Evolutionary conservation across 2,888 invertebrate species (phyloP).

Genomic region (Neoscelio sp.): DNA sequence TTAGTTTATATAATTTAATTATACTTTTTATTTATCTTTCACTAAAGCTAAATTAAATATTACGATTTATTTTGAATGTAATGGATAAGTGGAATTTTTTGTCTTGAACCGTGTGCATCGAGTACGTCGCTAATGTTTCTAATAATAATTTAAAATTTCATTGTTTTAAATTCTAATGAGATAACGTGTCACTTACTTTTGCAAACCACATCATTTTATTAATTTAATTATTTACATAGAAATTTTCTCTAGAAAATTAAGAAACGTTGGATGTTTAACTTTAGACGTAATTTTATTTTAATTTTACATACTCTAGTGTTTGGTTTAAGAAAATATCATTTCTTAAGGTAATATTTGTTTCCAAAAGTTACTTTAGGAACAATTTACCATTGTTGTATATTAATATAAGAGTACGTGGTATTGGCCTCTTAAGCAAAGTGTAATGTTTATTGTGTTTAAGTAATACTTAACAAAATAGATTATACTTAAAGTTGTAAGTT

Average conservation of each 20-base stretch:
- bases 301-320: too few relatives aligned
- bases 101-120: not conserved
- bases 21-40: too few relatives aligned
- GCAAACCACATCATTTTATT: slow-evolving; percentile 9
- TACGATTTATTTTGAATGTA: not conserved
- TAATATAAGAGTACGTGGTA: too few relatives aligned
- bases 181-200: slow-evolving; percentile 18
- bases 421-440: too few relatives aligned
- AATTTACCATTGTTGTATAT: too few relatives aligned
- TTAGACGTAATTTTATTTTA: not conserved
- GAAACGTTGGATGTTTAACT: not conserved
- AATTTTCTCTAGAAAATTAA: slow-evolving; percentile 1
- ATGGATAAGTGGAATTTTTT: slow-evolving; percentile 27
- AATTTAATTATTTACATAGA: not conserved
- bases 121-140: not conserved
- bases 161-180: not conserved
- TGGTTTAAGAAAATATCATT: too few relatives aligned
- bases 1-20: slow-evolving; percentile 28
- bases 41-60: slow-evolving; percentile 20
- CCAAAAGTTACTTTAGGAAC: too few relatives aligned
- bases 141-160: slow-evolving; percentile 17
- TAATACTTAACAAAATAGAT: too few relatives aligned
- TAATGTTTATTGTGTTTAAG: too few relatives aligned
- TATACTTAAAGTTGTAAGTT: too few relatives aligned
- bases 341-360: too few relatives aligned